Evolutionary conservation across 2,797 vertebrate species (phyloP).

Genomic region (Lycodopsis pacificus): DNA sequence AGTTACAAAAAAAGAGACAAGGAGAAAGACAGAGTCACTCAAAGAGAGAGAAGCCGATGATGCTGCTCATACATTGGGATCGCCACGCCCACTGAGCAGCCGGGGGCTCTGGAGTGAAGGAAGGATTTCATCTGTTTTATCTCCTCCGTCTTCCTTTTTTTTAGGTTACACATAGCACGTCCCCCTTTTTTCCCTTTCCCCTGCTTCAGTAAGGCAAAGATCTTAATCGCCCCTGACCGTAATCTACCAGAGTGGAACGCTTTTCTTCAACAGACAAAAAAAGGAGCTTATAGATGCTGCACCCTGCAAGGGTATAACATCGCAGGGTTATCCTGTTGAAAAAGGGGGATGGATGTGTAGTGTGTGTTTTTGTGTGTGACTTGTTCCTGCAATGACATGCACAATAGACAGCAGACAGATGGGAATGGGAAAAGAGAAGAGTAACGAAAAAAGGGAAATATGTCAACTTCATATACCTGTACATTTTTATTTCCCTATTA

Average conservation of each 20-base stretch:
- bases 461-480: conserved; percentile 32
- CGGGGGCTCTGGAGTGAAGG: conserved; percentile 66
- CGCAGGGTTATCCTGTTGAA: conserved; percentile 70
- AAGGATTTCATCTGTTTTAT: conserved; percentile 84
- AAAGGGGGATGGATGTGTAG: conserved; percentile 41
- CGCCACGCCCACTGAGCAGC: conserved; percentile 69
- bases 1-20: conserved; percentile 57
- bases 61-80: conserved; percentile 68
- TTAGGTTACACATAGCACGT: conserved; percentile 75
- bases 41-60: conserved; percentile 67
- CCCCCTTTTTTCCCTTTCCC: conserved; percentile 53
- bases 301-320: conserved; percentile 70
- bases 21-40: conserved; percentile 66
- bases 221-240: conserved; percentile 82
- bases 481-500: neutral
- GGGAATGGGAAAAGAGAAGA: conserved; percentile 6
- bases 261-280: conserved; percentile 82
- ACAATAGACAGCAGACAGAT: conserved; percentile 27
- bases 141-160: conserved; percentile 67
- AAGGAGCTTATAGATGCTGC: conserved; percentile 72
- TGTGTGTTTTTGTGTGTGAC: conserved; percentile 41
- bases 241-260: conserved; percentile 80
- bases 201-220: conserved; percentile 79
- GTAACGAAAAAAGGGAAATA: neutral
- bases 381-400: conserved; percentile 31